Evolutionary conservation across 2,888 invertebrate species (phyloP).

Genomic region (Tetranychus piercei): DNA sequence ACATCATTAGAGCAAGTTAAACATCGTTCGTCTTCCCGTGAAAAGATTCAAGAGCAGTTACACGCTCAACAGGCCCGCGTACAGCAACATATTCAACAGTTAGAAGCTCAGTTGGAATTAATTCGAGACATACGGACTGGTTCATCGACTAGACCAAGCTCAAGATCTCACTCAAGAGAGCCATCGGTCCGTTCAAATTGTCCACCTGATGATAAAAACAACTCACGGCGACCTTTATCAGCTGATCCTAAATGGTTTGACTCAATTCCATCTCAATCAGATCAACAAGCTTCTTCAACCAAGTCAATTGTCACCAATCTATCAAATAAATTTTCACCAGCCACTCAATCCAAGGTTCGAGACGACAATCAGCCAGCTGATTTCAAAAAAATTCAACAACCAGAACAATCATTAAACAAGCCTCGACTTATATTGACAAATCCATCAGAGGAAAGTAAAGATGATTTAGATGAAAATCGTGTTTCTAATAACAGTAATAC

Average conservation of each 20-base stretch:
- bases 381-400: too few species aligned
- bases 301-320: neutral
- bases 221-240: neutral
- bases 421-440: neutral
- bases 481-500: neutral
- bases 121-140: conserved; percentile 2
- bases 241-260: neutral
- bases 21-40: neutral
- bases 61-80: conserved; percentile 6
- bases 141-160: neutral
- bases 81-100: conserved; percentile 7
- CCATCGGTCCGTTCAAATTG: neutral
- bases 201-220: neutral
- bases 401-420: neutral
- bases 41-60: conserved; percentile 9
- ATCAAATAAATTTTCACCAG: too few species aligned
- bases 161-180: neutral
- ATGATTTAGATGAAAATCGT: neutral
- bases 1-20: neutral
- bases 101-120: conserved; percentile 8
- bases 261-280: neutral
- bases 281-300: neutral
- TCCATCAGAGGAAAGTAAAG: neutral
- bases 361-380: too few species aligned
- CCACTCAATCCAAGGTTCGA: too few species aligned